Evolutionary conservation across 2,797 vertebrate species (phyloP), one percentile per base, ranked within the genome.

Genomic region (Fratercula arctica): DNA sequence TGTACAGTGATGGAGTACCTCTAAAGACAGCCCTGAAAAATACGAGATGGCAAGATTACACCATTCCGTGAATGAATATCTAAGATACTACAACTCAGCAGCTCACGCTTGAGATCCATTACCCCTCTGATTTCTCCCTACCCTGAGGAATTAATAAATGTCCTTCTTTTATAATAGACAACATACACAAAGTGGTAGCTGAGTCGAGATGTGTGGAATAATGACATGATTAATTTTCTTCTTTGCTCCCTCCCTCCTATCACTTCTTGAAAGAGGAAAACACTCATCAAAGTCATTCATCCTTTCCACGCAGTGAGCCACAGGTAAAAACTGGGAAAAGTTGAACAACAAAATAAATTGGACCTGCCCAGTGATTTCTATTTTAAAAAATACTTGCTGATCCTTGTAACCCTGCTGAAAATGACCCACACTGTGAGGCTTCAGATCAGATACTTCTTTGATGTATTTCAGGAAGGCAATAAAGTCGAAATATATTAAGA

Each of bases 361-460:
- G 75, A 87, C 48, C 45, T 57, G 37, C 17, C 20, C n/a, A 16
- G 16, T 63, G 29, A 67, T 61, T 95, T 85, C 50, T 79, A 1
- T 77, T 90, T 72, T 31, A 37, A 79, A 87, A 87, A 85, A 51
- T 21, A 76, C 37, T 69, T 94, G 39, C 31, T 92, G 74, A 89
- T 93, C n/a, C 53, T 85, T 87, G 68, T 85, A 94, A 85, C 31
- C 26, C 51, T 82, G 69, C 45, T 83, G 60, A 94, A 97, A 89
- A 83, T 69, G 11, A 45, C 35, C 48, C 9, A 45, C 1, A 4
- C 5, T 35, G 3, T n/a, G 43, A 70, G 51, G 46, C 28, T 84
- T 84, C 28, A 50, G 35, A 88, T 59, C 28, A 88, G 54, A 82
- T 33, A 60, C 4, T 61, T 66, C 64, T 82, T 84, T 43, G 6